Conservation (phyloP, 2,797 vertebrate species). For the Sebastes aleutianus region DNA sequence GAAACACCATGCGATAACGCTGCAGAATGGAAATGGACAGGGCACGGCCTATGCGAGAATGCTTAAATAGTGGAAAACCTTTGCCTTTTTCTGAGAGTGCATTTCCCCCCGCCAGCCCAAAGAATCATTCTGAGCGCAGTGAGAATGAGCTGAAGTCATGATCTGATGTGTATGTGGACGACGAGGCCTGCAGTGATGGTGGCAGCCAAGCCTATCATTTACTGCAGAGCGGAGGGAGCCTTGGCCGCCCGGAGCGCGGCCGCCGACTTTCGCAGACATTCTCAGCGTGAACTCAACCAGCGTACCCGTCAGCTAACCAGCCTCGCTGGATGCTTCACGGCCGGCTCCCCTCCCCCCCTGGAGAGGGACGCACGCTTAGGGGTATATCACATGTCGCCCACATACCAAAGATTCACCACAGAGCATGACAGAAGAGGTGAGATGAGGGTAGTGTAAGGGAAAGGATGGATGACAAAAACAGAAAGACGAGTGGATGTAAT, state of each 20-base stretch:
- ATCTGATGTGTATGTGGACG: conserved; percentile 22
- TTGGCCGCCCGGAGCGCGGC: conserved; percentile 29
- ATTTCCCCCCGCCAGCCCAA: neutral
- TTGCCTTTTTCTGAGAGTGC: neutral
- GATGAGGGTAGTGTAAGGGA: neutral
- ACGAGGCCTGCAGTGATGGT: conserved; percentile 32
- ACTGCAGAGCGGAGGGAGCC: conserved; percentile 9
- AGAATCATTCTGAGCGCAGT: conserved; percentile 7
- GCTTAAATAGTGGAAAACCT: conserved; percentile 6
- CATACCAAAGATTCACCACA: conserved; percentile 33
- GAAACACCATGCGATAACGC: conserved; percentile 46
- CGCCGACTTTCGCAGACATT: conserved; percentile 22
- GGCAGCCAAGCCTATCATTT: conserved; percentile 55
- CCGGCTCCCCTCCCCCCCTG: neutral
- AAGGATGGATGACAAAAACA: neutral
- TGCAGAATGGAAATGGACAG: conserved; percentile 23
- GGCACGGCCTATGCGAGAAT: neutral
- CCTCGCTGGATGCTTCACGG: conserved; percentile 9
- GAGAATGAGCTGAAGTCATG: conserved; percentile 25
- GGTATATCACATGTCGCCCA: conserved; percentile 35
- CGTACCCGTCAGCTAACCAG: conserved; percentile 25
- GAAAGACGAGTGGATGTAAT: neutral
- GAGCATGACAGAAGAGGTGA: conserved; percentile 21
- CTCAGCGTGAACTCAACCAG: conserved; percentile 27
- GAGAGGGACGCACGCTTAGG: conserved; percentile 1